Base-by-base conservation (phyloP, 1,140 invertebrate species). In the Varroa destructor region DNA sequence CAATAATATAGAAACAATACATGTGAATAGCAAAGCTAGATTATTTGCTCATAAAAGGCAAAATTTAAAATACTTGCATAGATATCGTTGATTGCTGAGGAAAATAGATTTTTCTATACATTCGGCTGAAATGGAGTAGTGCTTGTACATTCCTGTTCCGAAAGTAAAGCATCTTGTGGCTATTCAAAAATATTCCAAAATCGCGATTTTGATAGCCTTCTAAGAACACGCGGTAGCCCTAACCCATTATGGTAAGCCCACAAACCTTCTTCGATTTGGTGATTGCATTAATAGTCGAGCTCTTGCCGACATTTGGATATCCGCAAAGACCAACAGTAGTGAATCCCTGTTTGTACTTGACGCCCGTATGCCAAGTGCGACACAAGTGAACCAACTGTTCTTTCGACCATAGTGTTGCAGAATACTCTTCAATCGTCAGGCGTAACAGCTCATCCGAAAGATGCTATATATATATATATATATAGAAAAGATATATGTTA, bases 291-390 rank as follows among this genome's bases (percentile, higher is more conserved):
- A 99, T 96, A 2, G 94, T 97, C 61, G 94, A 98, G 82, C 93
- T 97, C 82, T 99, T 99, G 14, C 97, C 97, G 54, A 99, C 97
- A 84, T 99, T 99, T 0, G 96, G 96, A 83, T 99, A 99, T 0
- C 97, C 96, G 75, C 97, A 79, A 78, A 81, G 73, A 25, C 76
- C 73, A 57, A 76, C 55, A 54, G 90, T 92, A 0, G 87, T 84
- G 12, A 87, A 77, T 56, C 79, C 81, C 57, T 82, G 78, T 1
- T 80, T 85, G 74, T 84, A 82, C 74, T 84, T 87, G 14, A 72
- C 43, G 56, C 75, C 82, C 73, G 75, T 79, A 76, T 87, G 85
- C 55, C 89, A 80, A 36, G 78, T 82, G 76, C 84, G 86, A 54
- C 95, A 86, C 12, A 93, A 82, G 72, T 78, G 73, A 12, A 86